phyloP scores from a whole-genome alignment of 2,888 invertebrate species.

The Philonicus albiceps region DNA sequence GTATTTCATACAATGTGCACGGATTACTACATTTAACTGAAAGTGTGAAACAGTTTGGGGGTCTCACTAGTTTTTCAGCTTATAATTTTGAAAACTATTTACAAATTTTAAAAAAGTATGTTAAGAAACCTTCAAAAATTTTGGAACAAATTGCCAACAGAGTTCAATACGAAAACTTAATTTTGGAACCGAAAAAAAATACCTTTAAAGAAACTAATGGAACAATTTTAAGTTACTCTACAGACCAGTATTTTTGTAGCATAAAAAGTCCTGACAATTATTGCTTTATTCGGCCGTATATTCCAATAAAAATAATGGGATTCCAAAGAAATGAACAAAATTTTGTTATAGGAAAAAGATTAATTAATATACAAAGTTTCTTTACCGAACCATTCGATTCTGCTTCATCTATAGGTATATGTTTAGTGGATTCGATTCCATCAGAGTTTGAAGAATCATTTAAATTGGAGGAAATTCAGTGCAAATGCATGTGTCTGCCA shows the following conservation, averaged over 20 bases:
- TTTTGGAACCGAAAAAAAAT: not conserved
- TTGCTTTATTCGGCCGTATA: not conserved
- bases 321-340: not conserved
- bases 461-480: not conserved
- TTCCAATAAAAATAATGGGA: not conserved
- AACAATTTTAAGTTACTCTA: not conserved
- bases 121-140: not conserved
- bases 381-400: constrained; percentile 18
- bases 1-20: constrained; percentile 25
- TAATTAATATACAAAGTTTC: not conserved
- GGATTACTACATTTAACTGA: constrained; percentile 20
- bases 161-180: not conserved
- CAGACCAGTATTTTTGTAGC: not conserved
- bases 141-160: not conserved
- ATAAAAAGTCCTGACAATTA: constrained; percentile 15
- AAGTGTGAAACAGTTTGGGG: constrained; percentile 23
- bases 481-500: constrained; percentile 18
- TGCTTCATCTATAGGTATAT: not conserved
- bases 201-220: not conserved
- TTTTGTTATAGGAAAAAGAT: not conserved
- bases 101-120: not conserved
- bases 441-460: not conserved
- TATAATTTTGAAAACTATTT: constrained; percentile 7
- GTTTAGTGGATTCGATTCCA: not conserved
- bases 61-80: not conserved